Base-by-base conservation (phyloP, 2,113 vertebrate species). In the Leptocoma aspasia region DNA sequence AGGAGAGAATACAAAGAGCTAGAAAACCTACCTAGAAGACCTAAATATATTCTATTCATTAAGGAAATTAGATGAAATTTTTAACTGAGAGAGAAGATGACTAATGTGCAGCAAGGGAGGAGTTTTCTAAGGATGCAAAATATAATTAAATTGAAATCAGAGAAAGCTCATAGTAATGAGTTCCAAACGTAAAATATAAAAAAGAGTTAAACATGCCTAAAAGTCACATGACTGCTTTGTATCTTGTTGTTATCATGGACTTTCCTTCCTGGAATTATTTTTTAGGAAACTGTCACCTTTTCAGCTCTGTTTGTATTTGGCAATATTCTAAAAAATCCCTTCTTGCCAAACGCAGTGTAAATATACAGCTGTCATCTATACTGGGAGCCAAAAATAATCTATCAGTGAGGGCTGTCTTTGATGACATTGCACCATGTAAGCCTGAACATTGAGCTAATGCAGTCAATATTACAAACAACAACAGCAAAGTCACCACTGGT, bases 201-300 rank as follows among this genome's bases (percentile, higher is more conserved):
- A 90, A 95, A 63, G 77, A 65, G 89, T 90, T 95, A 92, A 96
- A 68, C 26, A 41, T 59, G 73, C 30, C 31, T 87, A 49, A 91
- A 71, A 89, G 63, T 68, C 92, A 53, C 31, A 44, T 0, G 2
- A 71, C 53, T 76, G 76, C 49, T 89, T 92, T 94, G 33, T 95
- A 85, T 85, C 94, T 94, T 83, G 0, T 42, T 94, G 75, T 96
- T 92, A 93, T 92, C 86, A 35, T n/a, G 60, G 80, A 41, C 80
- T 93, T 96, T 92, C 91, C 95, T 97, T 97, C 96, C 95, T 94
- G 89, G 68, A 95, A 97, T 96, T 96, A 93, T 95, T 94, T 96
- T 86, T 90, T 97, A 93, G 83, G 91, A 68, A 96, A 39, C 80
- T 86, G 76, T 93, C 80, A 93, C 86, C 89, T 94, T 96, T 90